phyloP scores from a whole-genome alignment of 2,888 invertebrate genomes.

The Zygogramma bicolorata region DNA sequence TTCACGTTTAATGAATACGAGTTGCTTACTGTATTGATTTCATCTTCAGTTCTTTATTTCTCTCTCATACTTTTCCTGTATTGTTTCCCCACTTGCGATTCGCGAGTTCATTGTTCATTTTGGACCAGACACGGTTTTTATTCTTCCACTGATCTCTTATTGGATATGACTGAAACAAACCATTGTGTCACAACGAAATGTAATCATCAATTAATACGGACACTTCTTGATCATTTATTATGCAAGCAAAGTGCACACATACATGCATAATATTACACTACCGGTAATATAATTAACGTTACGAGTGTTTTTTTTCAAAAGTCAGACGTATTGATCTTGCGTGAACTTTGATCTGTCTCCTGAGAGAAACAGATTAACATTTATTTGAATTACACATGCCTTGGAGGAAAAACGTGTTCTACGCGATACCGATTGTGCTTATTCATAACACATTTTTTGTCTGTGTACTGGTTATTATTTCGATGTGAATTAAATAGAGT shows the following conservation, averaged over 20 bases:
- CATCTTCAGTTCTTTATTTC: too few species aligned
- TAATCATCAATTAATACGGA: too few species aligned
- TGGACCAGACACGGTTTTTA: too few species aligned
- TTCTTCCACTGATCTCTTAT: too few species aligned
- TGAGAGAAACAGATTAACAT: conserved; percentile 18
- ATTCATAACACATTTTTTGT: conserved; percentile 3
- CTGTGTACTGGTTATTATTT: background rate
- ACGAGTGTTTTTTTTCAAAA: background rate
- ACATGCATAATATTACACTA: background rate
- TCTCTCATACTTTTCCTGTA: too few species aligned
- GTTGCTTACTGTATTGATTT: too few species aligned
- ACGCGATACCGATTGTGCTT: conserved; percentile 1
- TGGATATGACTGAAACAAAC: too few species aligned
- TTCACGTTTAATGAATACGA: too few species aligned
- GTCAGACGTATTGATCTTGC: background rate
- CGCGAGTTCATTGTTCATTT: too few species aligned
- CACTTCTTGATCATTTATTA: background rate
- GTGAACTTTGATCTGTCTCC: conserved; percentile 28
- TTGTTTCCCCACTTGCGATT: too few species aligned
- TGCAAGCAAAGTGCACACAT: too few species aligned
- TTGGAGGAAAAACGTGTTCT: background rate
- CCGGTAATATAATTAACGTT: background rate
- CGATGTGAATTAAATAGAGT: background rate
- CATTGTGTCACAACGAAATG: too few species aligned
- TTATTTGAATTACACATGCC: background rate